Evolutionary conservation across 2,113 vertebrate genomes (phyloP).

Genomic region (Oenanthe melanoleuca): DNA sequence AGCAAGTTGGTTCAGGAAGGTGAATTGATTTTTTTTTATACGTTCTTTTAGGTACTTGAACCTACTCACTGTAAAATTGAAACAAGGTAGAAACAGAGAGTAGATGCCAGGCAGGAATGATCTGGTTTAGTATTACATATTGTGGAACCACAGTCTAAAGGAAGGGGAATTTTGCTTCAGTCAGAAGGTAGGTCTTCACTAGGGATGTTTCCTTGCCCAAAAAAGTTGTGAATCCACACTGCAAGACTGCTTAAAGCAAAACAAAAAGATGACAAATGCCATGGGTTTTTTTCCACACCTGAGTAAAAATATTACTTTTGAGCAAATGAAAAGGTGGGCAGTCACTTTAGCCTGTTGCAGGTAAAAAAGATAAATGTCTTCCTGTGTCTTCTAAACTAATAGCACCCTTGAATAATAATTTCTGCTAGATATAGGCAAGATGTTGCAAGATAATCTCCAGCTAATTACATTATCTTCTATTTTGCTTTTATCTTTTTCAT

Average conservation of each 20-base stretch:
- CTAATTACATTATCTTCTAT: neutral
- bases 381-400: neutral
- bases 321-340: neutral
- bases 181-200: neutral
- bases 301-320: neutral
- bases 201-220: neutral
- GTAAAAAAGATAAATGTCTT: neutral
- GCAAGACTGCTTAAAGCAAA: neutral
- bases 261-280: neutral
- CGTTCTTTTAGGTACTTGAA: neutral
- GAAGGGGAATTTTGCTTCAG: neutral
- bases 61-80: neutral
- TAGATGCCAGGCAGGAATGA: neutral
- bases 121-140: neutral
- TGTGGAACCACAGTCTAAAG: neutral
- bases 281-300: accelerated
- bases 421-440: neutral
- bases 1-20: neutral
- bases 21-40: neutral
- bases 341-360: neutral
- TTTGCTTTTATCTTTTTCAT: neutral
- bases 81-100: neutral
- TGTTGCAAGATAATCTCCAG: neutral
- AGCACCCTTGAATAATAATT: neutral
- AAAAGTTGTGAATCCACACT: neutral